A percentile compares a stretch with the other conserved stretches of the same genome.
These are phyloP conservation scores for Epinephelus coioides DNA, from an alignment of 2,797 vertebrate species.

Conservation along the genomic window DNA sequence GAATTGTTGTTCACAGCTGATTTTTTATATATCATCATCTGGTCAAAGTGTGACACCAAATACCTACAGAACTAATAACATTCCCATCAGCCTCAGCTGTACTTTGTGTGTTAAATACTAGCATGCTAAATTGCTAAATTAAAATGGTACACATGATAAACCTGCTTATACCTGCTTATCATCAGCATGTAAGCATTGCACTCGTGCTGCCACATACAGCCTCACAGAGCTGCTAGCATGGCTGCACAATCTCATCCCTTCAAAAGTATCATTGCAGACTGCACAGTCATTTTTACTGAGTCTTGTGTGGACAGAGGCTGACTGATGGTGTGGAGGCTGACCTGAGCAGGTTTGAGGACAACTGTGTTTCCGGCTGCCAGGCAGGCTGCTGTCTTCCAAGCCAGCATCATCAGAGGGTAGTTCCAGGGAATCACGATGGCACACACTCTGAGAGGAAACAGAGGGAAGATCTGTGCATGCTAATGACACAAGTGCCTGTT, in stretches of 20 bases:
- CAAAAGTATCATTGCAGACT: background rate
- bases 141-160: background rate
- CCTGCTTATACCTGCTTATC: background rate
- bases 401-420: constrained; percentile 93
- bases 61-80: background rate
- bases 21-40: background rate
- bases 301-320: background rate
- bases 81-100: background rate
- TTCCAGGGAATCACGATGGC: constrained; percentile 93
- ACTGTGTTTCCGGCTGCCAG: constrained; percentile 91
- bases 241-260: background rate
- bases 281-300: background rate
- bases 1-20: no score
- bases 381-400: constrained; percentile 91
- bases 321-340: constrained; percentile 44
- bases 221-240: background rate
- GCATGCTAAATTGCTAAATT: background rate
- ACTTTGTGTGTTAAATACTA: background rate
- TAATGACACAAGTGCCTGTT: background rate
- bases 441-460: constrained; percentile 82
- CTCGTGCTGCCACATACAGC: background rate
- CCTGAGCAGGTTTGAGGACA: constrained; percentile 92
- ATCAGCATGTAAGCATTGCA: background rate
- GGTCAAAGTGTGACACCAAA: background rate
- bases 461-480: background rate